Conservation (phyloP, 2,888 invertebrate genomes). For the Orgyia antiqua region DNA sequence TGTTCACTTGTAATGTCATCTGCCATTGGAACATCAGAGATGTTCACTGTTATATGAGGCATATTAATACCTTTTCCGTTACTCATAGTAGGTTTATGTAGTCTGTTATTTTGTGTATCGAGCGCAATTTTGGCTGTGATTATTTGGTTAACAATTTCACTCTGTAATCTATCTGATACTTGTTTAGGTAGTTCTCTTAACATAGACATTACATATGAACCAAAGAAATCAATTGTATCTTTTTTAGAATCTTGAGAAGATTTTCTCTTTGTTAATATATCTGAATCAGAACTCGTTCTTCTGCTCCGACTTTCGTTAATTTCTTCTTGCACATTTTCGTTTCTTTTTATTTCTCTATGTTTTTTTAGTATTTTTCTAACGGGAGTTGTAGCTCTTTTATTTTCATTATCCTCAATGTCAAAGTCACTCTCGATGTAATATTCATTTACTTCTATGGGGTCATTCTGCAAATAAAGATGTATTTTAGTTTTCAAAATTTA, state of each 20-base stretch:
- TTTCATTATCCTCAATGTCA: not conserved
- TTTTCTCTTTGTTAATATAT: not conserved
- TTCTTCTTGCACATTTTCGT: not conserved
- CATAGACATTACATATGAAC: slow-evolving; percentile 33
- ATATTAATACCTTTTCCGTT: not conserved
- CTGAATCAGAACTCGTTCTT: slow-evolving; percentile 4
- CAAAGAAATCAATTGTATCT: slow-evolving; percentile 33
- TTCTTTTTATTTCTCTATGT: slow-evolving; percentile 6
- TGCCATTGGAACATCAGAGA: not conserved
- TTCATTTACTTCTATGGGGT: slow-evolving; percentile 15
- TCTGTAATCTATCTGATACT: slow-evolving; percentile 33
- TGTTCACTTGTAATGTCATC: too few relatives aligned
- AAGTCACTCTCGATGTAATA: slow-evolving; percentile 6
- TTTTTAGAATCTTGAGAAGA: too few relatives aligned
- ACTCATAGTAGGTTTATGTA: slow-evolving; percentile 1
- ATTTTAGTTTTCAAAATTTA: too few relatives aligned
- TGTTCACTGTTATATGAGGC: slow-evolving; percentile 3
- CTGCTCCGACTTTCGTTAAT: not conserved
- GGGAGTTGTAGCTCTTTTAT: not conserved
- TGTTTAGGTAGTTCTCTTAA: slow-evolving; percentile 36
- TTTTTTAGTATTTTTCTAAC: not conserved
- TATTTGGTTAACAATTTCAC: slow-evolving; percentile 33
- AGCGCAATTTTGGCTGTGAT: slow-evolving; percentile 11
- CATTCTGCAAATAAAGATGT: slow-evolving; percentile 11
- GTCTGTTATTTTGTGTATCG: slow-evolving; percentile 1